Conservation (phyloP, 1,140 invertebrate genomes). For the Orussus abietinus region DNA sequence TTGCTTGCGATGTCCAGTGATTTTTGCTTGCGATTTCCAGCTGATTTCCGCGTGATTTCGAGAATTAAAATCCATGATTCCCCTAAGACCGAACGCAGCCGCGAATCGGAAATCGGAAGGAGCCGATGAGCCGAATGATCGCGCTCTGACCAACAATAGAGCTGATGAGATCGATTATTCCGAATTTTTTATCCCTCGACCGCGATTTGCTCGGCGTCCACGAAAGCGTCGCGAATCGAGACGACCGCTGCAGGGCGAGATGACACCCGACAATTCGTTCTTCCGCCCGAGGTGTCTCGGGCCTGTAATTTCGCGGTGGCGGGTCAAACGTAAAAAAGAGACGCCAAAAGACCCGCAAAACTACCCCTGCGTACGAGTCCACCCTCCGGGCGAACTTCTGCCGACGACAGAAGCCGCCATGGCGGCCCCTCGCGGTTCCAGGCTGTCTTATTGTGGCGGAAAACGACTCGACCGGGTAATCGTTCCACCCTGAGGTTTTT, state of each 20-base stretch:
- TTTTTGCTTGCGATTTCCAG: too few relatives aligned
- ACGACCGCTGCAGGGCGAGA: too few relatives aligned
- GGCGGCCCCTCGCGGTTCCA: slow-evolving; percentile 26
- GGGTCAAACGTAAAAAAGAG: slow-evolving; percentile 47
- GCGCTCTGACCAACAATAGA: slow-evolving; percentile 46
- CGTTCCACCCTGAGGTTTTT: slow-evolving; percentile 23
- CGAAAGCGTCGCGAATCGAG: neutral
- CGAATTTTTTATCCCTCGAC: slow-evolving; percentile 35
- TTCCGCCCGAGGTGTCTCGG: slow-evolving; percentile 42
- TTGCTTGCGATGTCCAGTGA: too few relatives aligned
- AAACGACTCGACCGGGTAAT: slow-evolving; percentile 26
- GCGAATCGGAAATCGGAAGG: slow-evolving; percentile 14
- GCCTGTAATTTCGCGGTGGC: slow-evolving; percentile 47
- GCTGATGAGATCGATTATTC: slow-evolving; percentile 50
- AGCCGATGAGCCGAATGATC: too few relatives aligned
- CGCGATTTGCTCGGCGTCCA: too few relatives aligned
- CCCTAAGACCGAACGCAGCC: too few relatives aligned
- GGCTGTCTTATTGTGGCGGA: slow-evolving; percentile 20
- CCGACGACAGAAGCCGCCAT: slow-evolving; percentile 18
- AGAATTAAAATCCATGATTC: too few relatives aligned
- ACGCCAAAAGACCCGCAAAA: slow-evolving; percentile 10
- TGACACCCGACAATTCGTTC: slow-evolving; percentile 41
- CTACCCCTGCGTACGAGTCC: slow-evolving; percentile 1
- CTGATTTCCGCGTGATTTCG: too few relatives aligned
- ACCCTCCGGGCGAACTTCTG: too few relatives aligned